These are phyloP conservation scores for Micromesistius poutassou DNA, from an alignment of 2,797 vertebrate genomes.

Conservation along the genomic window DNA sequence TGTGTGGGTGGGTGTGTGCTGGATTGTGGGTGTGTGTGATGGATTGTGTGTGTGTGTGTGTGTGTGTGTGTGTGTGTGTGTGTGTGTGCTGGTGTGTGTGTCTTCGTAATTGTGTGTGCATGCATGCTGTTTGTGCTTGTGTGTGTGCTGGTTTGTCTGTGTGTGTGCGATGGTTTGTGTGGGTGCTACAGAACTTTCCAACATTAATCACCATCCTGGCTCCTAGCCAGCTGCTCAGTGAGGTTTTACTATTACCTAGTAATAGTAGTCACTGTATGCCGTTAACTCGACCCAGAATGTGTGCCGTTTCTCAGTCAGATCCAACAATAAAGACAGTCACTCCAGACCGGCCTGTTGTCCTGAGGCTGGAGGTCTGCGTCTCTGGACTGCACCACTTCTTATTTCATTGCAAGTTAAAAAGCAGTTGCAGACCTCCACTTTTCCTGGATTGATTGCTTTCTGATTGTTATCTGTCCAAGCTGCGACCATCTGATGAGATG, in stretches of 20 bases:
- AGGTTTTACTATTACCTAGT: not conserved
- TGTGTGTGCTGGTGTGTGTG: not conserved
- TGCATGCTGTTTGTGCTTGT: no score
- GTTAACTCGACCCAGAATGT: not conserved
- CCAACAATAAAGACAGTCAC: not conserved
- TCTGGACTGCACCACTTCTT: not conserved
- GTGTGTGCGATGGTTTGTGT: no score
- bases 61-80: not conserved
- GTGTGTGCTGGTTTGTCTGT: no score
- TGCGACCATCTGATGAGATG: not conserved
- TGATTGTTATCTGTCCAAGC: not conserved
- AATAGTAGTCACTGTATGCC: not conserved
- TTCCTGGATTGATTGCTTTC: constrained; percentile 1
- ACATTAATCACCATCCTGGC: not conserved
- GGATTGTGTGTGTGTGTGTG: not conserved
- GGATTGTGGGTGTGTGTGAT: not conserved
- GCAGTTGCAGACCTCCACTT: not conserved
- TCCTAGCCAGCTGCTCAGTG: not conserved
- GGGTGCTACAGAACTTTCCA: no score
- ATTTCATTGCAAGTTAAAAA: not conserved
- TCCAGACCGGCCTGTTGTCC: not conserved
- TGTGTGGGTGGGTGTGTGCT: no score
- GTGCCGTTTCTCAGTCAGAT: not conserved
- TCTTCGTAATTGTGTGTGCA: no score
- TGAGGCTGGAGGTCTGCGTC: not conserved